phyloP scores from a whole-genome alignment of 2,797 vertebrate genomes.

The Heteromormyrus szaboi region DNA sequence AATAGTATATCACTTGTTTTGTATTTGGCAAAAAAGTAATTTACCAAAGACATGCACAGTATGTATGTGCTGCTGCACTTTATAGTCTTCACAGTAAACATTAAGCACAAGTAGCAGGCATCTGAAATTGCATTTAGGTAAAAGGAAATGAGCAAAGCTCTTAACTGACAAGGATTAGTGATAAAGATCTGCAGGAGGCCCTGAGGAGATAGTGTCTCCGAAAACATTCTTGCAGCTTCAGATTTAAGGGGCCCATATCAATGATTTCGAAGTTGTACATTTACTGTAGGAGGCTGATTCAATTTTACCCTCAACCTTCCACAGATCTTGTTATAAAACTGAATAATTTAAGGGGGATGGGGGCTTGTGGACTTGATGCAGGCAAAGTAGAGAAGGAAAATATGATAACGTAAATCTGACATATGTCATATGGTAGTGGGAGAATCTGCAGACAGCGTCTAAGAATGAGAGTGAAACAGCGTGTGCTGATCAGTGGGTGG shows the following conservation, averaged over 20 bases:
- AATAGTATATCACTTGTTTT: neutral
- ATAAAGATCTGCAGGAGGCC: constrained; percentile 18
- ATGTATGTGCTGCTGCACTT: neutral
- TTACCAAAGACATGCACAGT: neutral
- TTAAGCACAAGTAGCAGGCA: neutral
- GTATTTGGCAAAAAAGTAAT: neutral
- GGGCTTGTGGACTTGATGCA: neutral
- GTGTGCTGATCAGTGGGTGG: constrained; percentile 47
- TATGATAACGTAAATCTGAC: constrained; percentile 3
- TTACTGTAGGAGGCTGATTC: neutral
- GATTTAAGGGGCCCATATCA: neutral
- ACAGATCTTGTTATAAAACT: neutral
- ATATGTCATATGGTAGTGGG: constrained; percentile 11
- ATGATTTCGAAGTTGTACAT: neutral
- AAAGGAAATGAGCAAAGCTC: constrained; percentile 19
- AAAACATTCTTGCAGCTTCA: neutral
- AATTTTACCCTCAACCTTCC: neutral
- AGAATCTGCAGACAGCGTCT: constrained; percentile 24
- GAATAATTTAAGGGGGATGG: neutral
- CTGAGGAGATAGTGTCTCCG: neutral
- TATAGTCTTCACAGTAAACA: neutral
- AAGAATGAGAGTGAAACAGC: constrained; percentile 40
- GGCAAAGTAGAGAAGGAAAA: constrained; percentile 1
- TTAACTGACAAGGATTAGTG: constrained; percentile 9
- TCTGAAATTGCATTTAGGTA: neutral